A percentile compares a stretch with the other conserved stretches of the same genome.
phyloP scores from a whole-genome alignment of 2,797 vertebrate species.

The Anisognathus igniventris region DNA sequence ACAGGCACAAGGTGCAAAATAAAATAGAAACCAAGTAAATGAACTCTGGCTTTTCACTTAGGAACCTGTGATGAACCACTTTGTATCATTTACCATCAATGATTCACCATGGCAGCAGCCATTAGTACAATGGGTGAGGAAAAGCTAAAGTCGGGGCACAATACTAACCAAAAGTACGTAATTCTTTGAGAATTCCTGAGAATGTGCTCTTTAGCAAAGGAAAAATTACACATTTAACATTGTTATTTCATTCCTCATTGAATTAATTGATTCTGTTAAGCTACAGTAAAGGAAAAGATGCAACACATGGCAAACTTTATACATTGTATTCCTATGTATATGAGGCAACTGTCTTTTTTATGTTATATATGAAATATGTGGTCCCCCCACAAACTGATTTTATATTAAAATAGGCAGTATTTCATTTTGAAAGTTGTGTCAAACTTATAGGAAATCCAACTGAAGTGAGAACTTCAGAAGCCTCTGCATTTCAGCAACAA shows the following conservation, averaged over 20 bases:
- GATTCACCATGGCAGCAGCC: background rate
- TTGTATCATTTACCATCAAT: background rate
- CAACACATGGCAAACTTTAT: fast-evolving
- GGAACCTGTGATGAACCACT: too few species aligned
- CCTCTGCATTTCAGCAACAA: background rate
- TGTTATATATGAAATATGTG: background rate
- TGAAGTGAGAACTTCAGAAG: background rate
- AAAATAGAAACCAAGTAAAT: background rate
- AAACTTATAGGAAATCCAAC: background rate
- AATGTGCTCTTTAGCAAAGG: background rate
- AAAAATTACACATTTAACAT: background rate
- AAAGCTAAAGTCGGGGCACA: background rate
- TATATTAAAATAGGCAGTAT: background rate
- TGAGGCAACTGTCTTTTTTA: background rate
- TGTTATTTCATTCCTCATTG: background rate
- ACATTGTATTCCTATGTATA: fast-evolving
- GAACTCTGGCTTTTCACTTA: background rate
- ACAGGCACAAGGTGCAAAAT: background rate
- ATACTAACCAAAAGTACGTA: background rate
- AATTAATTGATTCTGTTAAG: background rate
- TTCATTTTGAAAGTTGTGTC: background rate
- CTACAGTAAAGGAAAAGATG: background rate
- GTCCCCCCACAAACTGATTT: background rate
- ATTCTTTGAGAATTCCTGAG: background rate
- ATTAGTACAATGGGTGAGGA: background rate